A percentile compares a stretch with the other conserved stretches of the same genome.
phyloP scores from a whole-genome alignment of 2,888 invertebrate genomes.

The Hipparchia semele region DNA sequence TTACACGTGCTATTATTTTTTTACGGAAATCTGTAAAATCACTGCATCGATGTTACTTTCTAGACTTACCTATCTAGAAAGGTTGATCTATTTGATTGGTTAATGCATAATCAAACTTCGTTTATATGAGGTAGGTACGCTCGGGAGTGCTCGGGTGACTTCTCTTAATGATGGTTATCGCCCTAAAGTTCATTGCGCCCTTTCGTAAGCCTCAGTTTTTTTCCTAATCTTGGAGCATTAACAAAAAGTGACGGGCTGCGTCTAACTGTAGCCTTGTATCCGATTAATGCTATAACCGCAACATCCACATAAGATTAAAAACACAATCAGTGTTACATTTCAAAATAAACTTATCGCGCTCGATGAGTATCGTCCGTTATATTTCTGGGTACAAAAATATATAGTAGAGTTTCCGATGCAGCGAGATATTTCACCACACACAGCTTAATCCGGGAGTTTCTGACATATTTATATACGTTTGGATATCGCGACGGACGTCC shows the following conservation, averaged over 20 bases:
- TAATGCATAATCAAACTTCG: no score
- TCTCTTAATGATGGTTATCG: not conserved
- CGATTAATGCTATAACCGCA: not conserved
- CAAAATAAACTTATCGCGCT: conserved; percentile 4
- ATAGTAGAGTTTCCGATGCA: conserved; percentile 23
- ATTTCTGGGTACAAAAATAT: conserved; percentile 26
- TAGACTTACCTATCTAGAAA: no score
- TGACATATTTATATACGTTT: conserved; percentile 26
- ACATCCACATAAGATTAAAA: conserved; percentile 4
- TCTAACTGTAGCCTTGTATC: not conserved
- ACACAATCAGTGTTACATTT: conserved; percentile 11
- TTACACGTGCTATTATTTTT: no score
- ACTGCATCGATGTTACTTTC: no score
- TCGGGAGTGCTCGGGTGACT: not conserved
- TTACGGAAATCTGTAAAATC: no score
- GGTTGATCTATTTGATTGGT: no score
- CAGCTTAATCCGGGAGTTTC: conserved; percentile 20
- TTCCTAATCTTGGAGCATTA: not conserved
- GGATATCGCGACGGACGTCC: conserved; percentile 7
- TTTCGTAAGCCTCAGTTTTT: not conserved
- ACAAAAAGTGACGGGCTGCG: conserved; percentile 2
- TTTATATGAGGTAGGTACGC: no score
- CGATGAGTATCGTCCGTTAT: conserved; percentile 7
- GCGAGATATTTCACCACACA: conserved; percentile 21
- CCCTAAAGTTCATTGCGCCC: not conserved